A percentile compares a stretch with the other conserved stretches of the same genome.
Conservation (phyloP, 2,797 vertebrate species). For the Parauchenoglanis ngamensis region DNA sequence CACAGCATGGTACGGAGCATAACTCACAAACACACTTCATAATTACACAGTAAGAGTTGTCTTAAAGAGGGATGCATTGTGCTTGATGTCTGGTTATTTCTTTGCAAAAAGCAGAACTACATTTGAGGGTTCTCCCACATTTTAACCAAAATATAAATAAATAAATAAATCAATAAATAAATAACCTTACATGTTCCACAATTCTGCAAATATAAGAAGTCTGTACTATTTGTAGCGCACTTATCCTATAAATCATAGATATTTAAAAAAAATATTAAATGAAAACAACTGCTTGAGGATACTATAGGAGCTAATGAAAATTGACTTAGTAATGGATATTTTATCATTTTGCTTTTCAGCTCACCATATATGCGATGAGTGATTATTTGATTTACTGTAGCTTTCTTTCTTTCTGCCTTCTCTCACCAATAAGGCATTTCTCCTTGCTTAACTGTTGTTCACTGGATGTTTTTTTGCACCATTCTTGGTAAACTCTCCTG, state of each 20-base stretch:
- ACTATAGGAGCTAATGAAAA: neutral
- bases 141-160: neutral
- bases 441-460: neutral
- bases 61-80: neutral
- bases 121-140: neutral
- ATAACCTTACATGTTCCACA: neutral
- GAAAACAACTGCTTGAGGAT: neutral
- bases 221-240: neutral
- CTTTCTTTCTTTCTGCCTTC: neutral
- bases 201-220: neutral
- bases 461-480: neutral
- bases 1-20: neutral
- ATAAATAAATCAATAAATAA: neutral
- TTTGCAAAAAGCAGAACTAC: neutral
- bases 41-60: neutral
- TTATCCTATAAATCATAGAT: neutral
- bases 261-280: neutral
- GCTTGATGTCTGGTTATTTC: neutral
- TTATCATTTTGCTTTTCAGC: neutral
- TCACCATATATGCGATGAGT: neutral
- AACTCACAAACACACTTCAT: slow-evolving; percentile 8
- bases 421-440: neutral
- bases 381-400: neutral
- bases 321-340: neutral
- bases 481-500: neutral